Evolutionary conservation across 1,140 invertebrate species (phyloP).

Genomic region (Ostrea edulis): DNA sequence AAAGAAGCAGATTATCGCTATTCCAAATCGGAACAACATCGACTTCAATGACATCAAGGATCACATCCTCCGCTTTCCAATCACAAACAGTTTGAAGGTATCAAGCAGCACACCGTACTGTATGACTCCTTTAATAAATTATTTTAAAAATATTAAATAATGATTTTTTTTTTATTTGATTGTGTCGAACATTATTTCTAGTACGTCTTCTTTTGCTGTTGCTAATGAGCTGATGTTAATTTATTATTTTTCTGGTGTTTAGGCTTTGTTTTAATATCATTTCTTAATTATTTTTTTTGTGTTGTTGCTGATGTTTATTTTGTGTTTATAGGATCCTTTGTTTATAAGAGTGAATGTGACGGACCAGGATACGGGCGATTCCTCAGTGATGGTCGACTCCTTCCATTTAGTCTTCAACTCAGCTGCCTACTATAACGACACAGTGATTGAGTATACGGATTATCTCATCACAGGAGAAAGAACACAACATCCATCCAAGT

Average conservation of each 20-base stretch:
- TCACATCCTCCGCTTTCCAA: not conserved
- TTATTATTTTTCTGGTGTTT: too few species aligned
- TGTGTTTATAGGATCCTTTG: not conserved
- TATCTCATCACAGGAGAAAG: not conserved
- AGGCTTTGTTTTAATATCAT: too few species aligned
- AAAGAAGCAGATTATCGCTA: not conserved
- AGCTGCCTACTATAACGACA: not conserved
- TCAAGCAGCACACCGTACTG: too few species aligned
- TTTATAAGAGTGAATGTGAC: conserved; percentile 10
- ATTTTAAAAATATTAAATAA: too few species aligned
- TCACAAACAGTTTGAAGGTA: not conserved
- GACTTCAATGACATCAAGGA: not conserved
- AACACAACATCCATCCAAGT: not conserved
- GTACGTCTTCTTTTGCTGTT: too few species aligned
- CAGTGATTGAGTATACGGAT: not conserved
- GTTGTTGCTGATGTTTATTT: not conserved
- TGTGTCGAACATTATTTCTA: too few species aligned
- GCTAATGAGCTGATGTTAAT: not conserved
- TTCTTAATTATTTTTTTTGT: too few species aligned
- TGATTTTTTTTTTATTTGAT: too few species aligned
- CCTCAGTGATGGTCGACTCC: not conserved
- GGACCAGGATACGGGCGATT: not conserved
- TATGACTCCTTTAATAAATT: too few species aligned
- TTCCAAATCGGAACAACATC: not conserved
- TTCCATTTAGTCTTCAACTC: not conserved